Evolutionary conservation across 2,113 vertebrate species (phyloP).

Genomic region (Propithecus coquereli): DNA sequence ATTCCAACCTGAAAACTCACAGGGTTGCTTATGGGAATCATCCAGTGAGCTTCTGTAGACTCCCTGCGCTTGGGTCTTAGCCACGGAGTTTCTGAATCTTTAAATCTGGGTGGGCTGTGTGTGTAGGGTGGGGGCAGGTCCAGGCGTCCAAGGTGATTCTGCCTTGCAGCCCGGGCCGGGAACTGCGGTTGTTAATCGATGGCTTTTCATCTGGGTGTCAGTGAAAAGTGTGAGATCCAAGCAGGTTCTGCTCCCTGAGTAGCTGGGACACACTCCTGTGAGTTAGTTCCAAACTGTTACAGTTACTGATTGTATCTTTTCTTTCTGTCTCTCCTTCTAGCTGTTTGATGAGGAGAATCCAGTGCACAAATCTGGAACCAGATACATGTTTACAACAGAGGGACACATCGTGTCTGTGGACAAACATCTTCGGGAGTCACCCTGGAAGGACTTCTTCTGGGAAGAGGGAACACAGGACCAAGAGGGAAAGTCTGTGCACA

Average conservation of each 20-base stretch:
- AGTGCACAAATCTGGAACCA: slow-evolving; percentile 92
- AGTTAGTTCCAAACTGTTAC: neutral
- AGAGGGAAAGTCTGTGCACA: slow-evolving; percentile 50
- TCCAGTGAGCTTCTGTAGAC: neutral
- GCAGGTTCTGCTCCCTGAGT: neutral
- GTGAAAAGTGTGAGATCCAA: neutral
- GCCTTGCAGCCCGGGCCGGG: neutral
- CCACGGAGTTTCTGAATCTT: neutral
- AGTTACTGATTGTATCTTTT: neutral
- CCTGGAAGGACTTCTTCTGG: slow-evolving; percentile 88
- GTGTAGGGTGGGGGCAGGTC: neutral
- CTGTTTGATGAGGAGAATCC: slow-evolving; percentile 98
- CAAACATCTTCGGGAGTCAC: slow-evolving; percentile 88
- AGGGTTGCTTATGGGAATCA: accelerated
- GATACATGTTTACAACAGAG: slow-evolving; percentile 98
- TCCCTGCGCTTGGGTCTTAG: neutral
- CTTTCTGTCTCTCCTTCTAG: slow-evolving; percentile 69
- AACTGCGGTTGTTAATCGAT: neutral
- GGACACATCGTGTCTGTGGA: slow-evolving; percentile 96
- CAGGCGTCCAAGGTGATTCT: neutral
- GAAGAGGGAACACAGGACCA: slow-evolving; percentile 70
- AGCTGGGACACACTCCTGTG: neutral
- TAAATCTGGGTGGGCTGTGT: neutral
- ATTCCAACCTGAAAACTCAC: neutral
- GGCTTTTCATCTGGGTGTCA: neutral